phyloP scores from a whole-genome alignment of 2,797 vertebrate species.

The Poeciliopsis paucimaculata region DNA sequence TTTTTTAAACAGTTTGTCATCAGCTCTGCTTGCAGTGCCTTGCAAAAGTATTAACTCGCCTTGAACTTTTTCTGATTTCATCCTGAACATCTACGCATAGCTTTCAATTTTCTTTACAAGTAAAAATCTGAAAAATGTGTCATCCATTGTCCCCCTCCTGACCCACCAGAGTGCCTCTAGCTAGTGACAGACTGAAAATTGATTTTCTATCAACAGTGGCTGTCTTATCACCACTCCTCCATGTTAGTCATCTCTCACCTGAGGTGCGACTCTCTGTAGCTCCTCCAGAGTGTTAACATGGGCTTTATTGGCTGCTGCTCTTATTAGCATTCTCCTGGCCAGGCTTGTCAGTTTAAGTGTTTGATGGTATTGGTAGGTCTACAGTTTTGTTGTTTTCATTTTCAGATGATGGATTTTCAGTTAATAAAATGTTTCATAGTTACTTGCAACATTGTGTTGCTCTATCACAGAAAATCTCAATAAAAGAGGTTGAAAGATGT shows the following conservation, averaged over 20 bases:
- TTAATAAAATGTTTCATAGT: background rate
- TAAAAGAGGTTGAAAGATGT: background rate
- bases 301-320: background rate
- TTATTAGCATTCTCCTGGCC: background rate
- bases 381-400: background rate
- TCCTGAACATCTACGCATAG: background rate
- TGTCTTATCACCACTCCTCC: background rate
- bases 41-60: background rate
- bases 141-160: background rate
- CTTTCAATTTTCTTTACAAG: background rate
- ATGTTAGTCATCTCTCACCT: background rate
- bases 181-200: background rate
- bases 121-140: background rate
- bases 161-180: background rate
- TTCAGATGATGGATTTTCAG: background rate
- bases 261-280: background rate
- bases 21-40: constrained; percentile 35
- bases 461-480: background rate
- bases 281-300: background rate
- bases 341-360: background rate
- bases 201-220: background rate
- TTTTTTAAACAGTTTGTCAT: constrained; percentile 10
- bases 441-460: background rate
- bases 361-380: background rate
- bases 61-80: background rate